These are phyloP conservation scores for Sarcophilus harrisii DNA, from an alignment of 2,797 vertebrate species.

Conservation along the genomic window DNA sequence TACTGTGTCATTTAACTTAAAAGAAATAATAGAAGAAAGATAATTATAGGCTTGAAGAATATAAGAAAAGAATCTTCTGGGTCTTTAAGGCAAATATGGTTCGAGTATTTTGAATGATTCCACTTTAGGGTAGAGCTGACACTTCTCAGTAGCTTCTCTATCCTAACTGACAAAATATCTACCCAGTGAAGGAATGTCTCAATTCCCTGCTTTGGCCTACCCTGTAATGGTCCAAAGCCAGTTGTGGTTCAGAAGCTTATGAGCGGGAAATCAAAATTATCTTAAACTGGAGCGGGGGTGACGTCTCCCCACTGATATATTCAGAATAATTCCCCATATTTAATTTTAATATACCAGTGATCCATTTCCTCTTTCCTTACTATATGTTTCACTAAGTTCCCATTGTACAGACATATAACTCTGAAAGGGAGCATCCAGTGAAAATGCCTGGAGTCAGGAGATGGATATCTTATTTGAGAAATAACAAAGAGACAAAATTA, in stretches of 20 bases:
- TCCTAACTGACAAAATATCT: background rate
- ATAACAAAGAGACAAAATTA: background rate
- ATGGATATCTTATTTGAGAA: background rate
- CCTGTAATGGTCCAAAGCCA: background rate
- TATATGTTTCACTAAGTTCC: background rate
- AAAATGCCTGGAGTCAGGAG: background rate
- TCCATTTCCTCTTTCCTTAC: background rate
- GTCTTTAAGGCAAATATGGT: background rate
- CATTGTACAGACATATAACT: background rate
- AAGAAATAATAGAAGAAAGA: background rate
- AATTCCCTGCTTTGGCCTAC: background rate
- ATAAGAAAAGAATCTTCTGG: background rate
- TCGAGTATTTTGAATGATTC: background rate
- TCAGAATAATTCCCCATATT: background rate
- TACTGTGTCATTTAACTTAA: background rate
- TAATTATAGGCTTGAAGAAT: background rate
- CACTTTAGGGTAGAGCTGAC: background rate
- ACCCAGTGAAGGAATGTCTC: background rate
- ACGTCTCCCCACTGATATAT: background rate
- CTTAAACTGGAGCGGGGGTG: background rate
- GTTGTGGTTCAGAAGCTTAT: background rate
- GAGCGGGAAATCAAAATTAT: background rate
- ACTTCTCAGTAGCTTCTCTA: background rate
- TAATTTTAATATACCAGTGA: background rate
- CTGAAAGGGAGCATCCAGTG: background rate